Evolutionary conservation across 2,888 invertebrate species (phyloP).

Genomic region (Lymantria monacha): DNA sequence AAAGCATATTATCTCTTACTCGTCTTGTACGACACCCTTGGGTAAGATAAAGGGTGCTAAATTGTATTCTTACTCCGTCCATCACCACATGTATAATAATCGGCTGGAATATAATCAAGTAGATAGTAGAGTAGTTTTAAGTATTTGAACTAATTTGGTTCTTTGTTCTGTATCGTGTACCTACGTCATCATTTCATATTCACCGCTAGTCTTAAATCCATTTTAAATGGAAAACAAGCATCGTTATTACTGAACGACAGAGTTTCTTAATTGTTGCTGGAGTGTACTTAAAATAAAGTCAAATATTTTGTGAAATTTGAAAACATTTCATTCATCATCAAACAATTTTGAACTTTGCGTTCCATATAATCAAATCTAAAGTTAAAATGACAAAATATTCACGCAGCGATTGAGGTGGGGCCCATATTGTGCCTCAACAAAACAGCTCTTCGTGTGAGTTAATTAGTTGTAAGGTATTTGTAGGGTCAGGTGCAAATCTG

Average conservation of each 20-base stretch:
- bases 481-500: conserved; percentile 15
- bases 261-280: conserved; percentile 31
- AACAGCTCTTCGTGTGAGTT: conserved; percentile 43
- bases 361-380: not conserved
- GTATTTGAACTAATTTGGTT: no score
- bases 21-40: no score
- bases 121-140: no score
- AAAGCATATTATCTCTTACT: no score
- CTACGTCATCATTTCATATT: no score
- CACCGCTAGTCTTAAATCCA: no score
- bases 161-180: no score
- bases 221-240: not conserved
- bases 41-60: no score
- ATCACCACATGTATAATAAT: no score
- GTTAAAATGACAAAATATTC: not conserved
- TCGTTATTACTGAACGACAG: conserved; percentile 2
- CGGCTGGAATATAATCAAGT: no score
- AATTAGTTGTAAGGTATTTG: conserved; percentile 34
- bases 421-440: conserved; percentile 18
- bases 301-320: conserved; percentile 20
- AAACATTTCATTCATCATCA: conserved; percentile 12
- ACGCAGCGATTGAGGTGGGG: not conserved
- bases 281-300: conserved; percentile 36
- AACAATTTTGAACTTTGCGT: not conserved
- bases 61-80: no score